Percentiles rank a stretch among this genome's conserved stretches.
These are phyloP conservation scores for Margarornis squamiger DNA, from an alignment of 2,797 vertebrate genomes.

Conservation along the genomic window DNA sequence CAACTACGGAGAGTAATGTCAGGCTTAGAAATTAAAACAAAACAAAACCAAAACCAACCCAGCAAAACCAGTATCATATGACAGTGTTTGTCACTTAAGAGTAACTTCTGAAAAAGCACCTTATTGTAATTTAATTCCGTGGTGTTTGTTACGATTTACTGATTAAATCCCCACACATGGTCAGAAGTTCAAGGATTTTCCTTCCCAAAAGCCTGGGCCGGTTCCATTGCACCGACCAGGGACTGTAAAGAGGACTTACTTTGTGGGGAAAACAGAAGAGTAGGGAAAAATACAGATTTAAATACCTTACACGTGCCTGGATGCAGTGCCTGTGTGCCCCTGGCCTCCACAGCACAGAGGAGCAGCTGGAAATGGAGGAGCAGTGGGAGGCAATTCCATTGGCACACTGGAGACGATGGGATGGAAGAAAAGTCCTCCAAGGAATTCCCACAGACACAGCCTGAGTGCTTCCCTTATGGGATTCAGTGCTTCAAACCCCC, in stretches of 20 bases:
- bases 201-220: neutral
- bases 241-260: neutral
- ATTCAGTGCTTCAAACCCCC: neutral
- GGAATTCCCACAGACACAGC: neutral
- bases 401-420: rapidly evolving
- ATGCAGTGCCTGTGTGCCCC: rapidly evolving
- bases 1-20: neutral
- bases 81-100: neutral
- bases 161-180: neutral
- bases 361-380: neutral
- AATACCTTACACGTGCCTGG: neutral
- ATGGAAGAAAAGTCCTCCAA: neutral
- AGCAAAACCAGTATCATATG: neutral
- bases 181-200: neutral
- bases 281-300: neutral
- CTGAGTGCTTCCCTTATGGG: rapidly evolving
- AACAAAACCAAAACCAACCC: neutral
- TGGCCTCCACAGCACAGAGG: neutral
- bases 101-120: neutral
- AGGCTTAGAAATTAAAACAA: neutral
- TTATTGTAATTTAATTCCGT: neutral
- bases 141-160: neutral
- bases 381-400: rapidly evolving
- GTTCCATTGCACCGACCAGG: neutral
- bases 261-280: neutral